phyloP scores from a whole-genome alignment of 2,888 invertebrate species.

The Capitulum mitella region DNA sequence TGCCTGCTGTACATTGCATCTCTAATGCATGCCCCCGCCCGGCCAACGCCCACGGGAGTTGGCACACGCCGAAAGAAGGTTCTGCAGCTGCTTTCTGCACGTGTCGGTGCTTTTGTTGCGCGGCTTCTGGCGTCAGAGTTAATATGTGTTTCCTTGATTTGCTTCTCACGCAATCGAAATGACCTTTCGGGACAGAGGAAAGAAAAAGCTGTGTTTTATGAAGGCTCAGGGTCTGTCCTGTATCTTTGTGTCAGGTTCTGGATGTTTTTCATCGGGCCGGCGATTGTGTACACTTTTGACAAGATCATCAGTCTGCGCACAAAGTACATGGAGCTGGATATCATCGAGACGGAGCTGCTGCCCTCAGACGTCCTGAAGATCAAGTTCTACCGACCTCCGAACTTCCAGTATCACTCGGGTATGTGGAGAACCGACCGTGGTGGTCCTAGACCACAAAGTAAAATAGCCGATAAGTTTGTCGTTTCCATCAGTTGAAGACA shows the following conservation, averaged over 20 bases:
- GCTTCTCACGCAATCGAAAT: no score
- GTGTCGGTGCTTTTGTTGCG: no score
- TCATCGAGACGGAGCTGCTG: constrained; percentile 83
- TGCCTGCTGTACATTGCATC: constrained; percentile 79
- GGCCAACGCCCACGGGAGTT: constrained; percentile 81
- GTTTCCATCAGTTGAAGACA: no score
- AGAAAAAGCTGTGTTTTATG: no score
- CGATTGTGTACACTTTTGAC: constrained; percentile 78
- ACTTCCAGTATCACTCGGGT: constrained; percentile 58
- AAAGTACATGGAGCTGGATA: constrained; percentile 83
- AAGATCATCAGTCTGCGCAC: constrained; percentile 86
- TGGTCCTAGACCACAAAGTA: no score
- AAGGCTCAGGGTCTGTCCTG: no score
- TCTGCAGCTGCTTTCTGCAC: no score
- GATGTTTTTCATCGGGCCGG: constrained; percentile 88
- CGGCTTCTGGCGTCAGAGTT: no score
- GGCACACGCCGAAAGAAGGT: constrained; percentile 40
- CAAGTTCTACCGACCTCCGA: constrained; percentile 90
- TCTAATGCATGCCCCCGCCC: constrained; percentile 80
- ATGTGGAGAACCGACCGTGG: constrained; percentile 29
- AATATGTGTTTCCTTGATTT: no score
- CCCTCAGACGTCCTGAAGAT: constrained; percentile 92
- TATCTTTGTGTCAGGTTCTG: no score
- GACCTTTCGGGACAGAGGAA: no score
- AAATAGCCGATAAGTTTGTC: no score